Conservation (phyloP, 64 coral and sea anemone species). For the Montipora sp. region DNA sequence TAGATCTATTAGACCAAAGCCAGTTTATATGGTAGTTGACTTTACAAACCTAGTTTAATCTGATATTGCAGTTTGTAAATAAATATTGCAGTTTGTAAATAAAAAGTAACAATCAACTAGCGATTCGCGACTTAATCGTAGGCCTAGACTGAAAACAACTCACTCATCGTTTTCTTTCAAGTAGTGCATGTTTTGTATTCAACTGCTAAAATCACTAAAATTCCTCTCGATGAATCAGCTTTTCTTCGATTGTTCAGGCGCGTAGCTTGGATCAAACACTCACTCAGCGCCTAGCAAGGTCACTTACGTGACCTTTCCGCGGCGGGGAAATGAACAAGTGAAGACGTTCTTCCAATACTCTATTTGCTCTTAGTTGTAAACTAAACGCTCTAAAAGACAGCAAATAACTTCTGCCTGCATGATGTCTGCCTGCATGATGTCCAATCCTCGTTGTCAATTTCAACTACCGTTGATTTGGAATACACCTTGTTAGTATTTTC, state of each 20-base stretch:
- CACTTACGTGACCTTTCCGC: neutral
- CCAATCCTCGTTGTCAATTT: too few species aligned
- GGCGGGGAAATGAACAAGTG: neutral
- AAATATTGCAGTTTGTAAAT: neutral
- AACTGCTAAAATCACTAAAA: neutral
- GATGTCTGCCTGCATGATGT: too few species aligned
- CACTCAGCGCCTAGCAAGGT: neutral
- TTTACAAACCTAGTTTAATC: neutral
- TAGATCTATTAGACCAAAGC: neutral
- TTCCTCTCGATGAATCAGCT: neutral
- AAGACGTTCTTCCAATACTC: neutral
- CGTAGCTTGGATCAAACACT: neutral
- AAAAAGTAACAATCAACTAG: neutral
- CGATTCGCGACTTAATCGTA: neutral
- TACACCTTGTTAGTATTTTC: too few species aligned
- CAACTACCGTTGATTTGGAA: too few species aligned
- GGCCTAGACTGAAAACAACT: neutral
- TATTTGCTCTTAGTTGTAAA: neutral
- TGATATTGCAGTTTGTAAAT: neutral
- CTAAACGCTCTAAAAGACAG: neutral
- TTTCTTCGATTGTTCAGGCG: neutral
- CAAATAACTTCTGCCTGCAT: neutral
- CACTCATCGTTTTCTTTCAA: neutral
- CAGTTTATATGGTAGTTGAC: neutral
- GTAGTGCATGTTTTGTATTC: constrained; percentile 2